phyloP scores from a whole-genome alignment of 2,797 vertebrate species.

The Myotis vivesi region DNA sequence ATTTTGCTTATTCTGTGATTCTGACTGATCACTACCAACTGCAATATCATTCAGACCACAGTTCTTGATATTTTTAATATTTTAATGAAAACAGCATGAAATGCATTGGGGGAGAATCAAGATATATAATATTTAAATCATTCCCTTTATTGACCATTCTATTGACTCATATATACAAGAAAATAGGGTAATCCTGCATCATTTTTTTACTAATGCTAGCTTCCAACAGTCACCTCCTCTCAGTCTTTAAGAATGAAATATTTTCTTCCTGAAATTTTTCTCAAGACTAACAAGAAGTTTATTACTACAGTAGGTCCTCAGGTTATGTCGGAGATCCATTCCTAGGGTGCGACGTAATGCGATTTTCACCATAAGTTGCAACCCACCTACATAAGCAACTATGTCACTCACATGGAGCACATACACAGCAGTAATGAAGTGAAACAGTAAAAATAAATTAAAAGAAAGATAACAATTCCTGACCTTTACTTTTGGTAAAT shows the following conservation, averaged over 20 bases:
- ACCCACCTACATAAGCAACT: no score
- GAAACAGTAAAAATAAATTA: no score
- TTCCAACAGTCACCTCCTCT: neutral
- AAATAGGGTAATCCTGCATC: neutral
- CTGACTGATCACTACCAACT: neutral
- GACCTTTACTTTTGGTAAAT: no score
- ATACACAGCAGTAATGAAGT: no score
- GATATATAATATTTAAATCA: neutral
- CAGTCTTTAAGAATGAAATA: neutral
- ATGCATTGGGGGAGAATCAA: neutral
- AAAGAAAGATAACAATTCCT: no score
- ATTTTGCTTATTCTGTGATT: neutral
- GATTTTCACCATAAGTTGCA: no score
- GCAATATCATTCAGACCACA: neutral
- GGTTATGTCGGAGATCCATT: no score
- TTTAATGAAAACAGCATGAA: neutral
- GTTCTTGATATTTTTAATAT: conserved; percentile 1
- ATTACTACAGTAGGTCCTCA: neutral
- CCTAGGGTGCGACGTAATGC: no score
- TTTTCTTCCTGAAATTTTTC: neutral
- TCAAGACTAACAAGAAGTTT: neutral
- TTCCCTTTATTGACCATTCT: neutral
- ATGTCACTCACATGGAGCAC: no score
- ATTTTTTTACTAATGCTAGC: neutral
- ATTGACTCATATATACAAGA: neutral